These are phyloP conservation scores for Eleginops maclovinus DNA, from an alignment of 2,113 vertebrate genomes.

Conservation along the genomic window DNA sequence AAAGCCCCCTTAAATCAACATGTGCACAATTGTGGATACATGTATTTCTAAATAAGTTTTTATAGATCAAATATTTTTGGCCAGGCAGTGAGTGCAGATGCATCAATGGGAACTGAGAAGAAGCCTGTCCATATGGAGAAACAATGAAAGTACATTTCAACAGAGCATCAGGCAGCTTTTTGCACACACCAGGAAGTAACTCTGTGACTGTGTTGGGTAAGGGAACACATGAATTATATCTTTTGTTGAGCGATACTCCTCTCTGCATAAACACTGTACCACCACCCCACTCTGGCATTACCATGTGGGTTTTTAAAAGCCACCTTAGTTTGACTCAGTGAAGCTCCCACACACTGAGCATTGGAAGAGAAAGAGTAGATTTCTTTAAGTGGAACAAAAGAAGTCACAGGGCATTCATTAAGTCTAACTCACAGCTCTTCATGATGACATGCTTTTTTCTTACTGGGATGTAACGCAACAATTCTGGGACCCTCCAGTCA, in stretches of 20 bases:
- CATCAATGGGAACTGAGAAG: slow-evolving; percentile 26
- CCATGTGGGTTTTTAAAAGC: slow-evolving; percentile 46
- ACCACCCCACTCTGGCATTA: slow-evolving; percentile 26
- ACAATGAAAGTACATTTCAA: neutral
- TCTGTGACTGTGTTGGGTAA: neutral
- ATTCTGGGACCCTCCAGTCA: slow-evolving; percentile 16
- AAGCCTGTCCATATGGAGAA: slow-evolving; percentile 16
- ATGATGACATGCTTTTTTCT: slow-evolving; percentile 24
- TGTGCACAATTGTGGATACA: neutral
- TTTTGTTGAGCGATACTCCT: slow-evolving; percentile 14
- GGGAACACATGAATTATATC: slow-evolving; percentile 7
- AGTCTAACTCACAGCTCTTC: slow-evolving; percentile 26
- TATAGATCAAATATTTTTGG: neutral
- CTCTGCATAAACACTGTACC: slow-evolving; percentile 35
- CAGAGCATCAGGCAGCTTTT: neutral
- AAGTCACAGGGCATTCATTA: slow-evolving; percentile 24
- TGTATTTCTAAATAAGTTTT: neutral
- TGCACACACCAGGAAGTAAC: slow-evolving; percentile 6
- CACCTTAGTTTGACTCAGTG: slow-evolving; percentile 39
- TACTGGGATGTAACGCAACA: slow-evolving; percentile 14
- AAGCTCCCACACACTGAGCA: slow-evolving; percentile 36
- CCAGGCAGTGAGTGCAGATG: slow-evolving; percentile 2
- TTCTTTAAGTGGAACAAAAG: slow-evolving; percentile 12
- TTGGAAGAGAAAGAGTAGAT: neutral
- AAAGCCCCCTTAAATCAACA: neutral